Percentiles rank a stretch among this genome's conserved stretches.
Evolutionary conservation across 2,113 vertebrate genomes (phyloP).

Genomic region (Anoura caudifer): DNA sequence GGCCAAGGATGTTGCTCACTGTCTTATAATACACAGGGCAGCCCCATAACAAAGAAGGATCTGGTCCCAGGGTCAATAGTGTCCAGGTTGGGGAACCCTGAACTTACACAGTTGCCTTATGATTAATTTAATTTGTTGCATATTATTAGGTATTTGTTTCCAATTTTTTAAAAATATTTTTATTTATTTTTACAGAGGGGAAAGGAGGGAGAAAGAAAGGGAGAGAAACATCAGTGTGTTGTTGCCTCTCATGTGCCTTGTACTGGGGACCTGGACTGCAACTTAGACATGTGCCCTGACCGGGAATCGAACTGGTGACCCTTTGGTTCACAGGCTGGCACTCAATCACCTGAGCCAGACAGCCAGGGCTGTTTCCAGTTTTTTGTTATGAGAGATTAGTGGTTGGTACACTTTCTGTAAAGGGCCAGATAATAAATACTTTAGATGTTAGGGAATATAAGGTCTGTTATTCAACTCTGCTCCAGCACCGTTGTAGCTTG

Average conservation of each 20-base stretch:
- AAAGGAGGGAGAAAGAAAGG: too few species aligned
- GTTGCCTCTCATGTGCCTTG: too few species aligned
- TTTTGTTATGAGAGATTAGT: not conserved
- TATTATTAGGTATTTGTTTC: not conserved
- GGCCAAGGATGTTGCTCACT: not conserved
- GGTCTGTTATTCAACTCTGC: not conserved
- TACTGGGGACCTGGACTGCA: too few species aligned
- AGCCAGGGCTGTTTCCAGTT: not conserved
- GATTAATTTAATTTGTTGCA: not conserved
- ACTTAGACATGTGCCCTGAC: too few species aligned
- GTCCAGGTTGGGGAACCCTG: not conserved
- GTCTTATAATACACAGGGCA: not conserved
- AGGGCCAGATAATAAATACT: not conserved
- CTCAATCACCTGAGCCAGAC: too few species aligned
- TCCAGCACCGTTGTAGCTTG: not conserved
- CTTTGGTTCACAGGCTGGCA: too few species aligned
- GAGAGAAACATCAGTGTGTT: too few species aligned
- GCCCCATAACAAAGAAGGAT: not conserved
- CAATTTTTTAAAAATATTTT: not conserved
- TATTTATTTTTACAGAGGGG: too few species aligned
- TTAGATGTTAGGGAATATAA: not conserved
- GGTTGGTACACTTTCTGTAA: not conserved
- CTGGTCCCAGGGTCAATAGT: not conserved
- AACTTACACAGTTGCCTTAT: not conserved
- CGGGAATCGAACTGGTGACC: too few species aligned